Evolutionary conservation across 2,797 vertebrate genomes (phyloP), one percentile per base, ranked within the genome.

Genomic region (Myotis myotis): DNA sequence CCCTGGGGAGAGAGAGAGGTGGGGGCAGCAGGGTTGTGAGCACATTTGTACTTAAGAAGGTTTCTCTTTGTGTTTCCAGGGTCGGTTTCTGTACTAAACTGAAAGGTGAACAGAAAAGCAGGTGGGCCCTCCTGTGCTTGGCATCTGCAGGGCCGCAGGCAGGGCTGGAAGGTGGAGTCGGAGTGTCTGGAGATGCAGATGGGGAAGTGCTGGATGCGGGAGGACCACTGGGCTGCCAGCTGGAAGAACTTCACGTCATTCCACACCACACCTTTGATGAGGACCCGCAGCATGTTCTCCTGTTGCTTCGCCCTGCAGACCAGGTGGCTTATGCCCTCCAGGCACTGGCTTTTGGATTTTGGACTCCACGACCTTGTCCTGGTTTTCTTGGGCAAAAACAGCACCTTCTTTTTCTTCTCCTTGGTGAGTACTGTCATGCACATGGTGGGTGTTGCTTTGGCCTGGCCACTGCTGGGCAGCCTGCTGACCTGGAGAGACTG

Each of bases 341-440:
- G 99, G 97, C 99, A 98, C 97, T 99, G 99, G 98, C 99, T 99
- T 97, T 99, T 99, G 0, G 99, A 99, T 99, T 97, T 99, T 99
- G 0, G 99, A 99, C 97, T 99, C 99, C 87, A 99, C 90, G n/a
- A 99, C 99, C 97, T 99, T 99, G 98, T 99, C 99, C 98, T 99
- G 81, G 99, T 99, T 97, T 99, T 99, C 98, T 99, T 99, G 95
- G 99, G 99, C 98, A 99, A 98, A 98, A 99, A 99, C 99, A 99
- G 99, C 96, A 99, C 99, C 97, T 99, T 99, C 97, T 99, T 99
- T 96, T 99, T 99, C 98, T 99, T 99, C 98, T 99, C 99, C 98
- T 99, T 99, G 93, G 99, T 99, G 97, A 99, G 99, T 1, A 99
- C 99, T 0, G 99, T 99, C 99, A 99, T 99, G 95, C 99, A 99